Base-by-base conservation (phyloP, 2,797 vertebrate genomes). In the Poeciliopsis presidionis region DNA sequence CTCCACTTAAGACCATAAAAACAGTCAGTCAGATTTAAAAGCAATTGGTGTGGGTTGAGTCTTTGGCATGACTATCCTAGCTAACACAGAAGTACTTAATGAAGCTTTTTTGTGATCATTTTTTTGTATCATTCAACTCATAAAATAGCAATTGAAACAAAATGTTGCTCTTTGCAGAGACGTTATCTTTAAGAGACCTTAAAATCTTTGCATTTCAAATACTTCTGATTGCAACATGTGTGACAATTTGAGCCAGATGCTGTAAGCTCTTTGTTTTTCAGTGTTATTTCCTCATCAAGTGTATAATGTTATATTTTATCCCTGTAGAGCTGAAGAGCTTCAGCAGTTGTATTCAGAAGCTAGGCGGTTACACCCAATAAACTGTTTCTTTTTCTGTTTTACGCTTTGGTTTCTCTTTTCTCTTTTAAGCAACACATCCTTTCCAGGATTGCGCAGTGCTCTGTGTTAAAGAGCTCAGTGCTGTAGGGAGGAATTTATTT, bases 381-480 rank as follows among this genome's bases (percentile, higher is more conserved):
- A 55, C 9, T 7, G 18, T 80, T 82, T 84, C 43, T 5, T 72
- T 79, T 13, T 84, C 28, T 5, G n/a, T 74, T 75, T 22, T 11
- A 43, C 20, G 18, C 16, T 33, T 12, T 55, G 49, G 9, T 30
- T 61, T 30, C 30, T 11, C 9, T 49, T 80, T 82, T 61, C 81
- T 33, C 30, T 33, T 33, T 55, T 49, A n/a, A 46, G 71, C 55
- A 79, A 79, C 76, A 2, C 25, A 1, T 11, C 9, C 53, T 80
- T 82, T 61, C 81, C 77, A 74, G 1, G 0, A 49, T 77, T 88
- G 76, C 0, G 0, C 78, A 18, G 22, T 39, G 14, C 55, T 43
- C 49, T 46, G 14, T 47, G 2, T 22, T 14, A 47, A 0, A 8
- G 20, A 76, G 16, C 2, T 1, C 14, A 36, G 41, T n/a, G 4